phyloP scores from a whole-genome alignment of 2,797 vertebrate species.

The Mionectes olivaceus region DNA sequence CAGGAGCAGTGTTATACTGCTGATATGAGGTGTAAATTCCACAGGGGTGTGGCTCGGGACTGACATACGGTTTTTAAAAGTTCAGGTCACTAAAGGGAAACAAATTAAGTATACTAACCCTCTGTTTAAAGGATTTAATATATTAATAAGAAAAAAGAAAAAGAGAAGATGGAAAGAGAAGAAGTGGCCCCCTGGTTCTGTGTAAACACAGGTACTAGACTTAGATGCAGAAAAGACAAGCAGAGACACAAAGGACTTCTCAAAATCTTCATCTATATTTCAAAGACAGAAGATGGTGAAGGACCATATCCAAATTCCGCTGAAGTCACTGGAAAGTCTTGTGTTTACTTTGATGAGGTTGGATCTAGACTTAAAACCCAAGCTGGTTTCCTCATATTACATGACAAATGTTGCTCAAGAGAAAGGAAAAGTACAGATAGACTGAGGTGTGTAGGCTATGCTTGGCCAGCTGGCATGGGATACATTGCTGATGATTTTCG shows the following conservation, averaged over 20 bases:
- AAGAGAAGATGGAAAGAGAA: neutral
- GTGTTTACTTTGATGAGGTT: constrained; percentile 26
- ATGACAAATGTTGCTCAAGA: constrained; percentile 23
- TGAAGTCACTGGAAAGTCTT: constrained; percentile 43
- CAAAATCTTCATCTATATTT: neutral
- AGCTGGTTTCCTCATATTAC: constrained; percentile 20
- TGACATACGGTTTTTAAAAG: neutral
- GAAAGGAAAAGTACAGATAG: constrained; percentile 12
- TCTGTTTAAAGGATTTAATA: neutral
- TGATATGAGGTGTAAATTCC: neutral
- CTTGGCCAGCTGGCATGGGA: neutral
- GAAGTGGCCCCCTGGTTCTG: neutral
- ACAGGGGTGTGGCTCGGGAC: neutral
- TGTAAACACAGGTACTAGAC: neutral
- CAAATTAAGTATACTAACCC: neutral
- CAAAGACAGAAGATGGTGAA: neutral
- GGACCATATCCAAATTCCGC: neutral
- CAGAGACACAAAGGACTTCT: neutral
- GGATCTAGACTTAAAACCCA: neutral
- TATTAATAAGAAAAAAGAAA: neutral
- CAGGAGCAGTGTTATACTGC: neutral
- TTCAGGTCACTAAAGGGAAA: neutral
- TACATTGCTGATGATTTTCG: neutral
- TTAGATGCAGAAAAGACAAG: neutral
- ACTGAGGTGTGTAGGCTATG: neutral